These are phyloP conservation scores for Ditylenchus weischeri DNA, from an alignment of 2,888 invertebrate species.

Conservation along the genomic window DNA sequence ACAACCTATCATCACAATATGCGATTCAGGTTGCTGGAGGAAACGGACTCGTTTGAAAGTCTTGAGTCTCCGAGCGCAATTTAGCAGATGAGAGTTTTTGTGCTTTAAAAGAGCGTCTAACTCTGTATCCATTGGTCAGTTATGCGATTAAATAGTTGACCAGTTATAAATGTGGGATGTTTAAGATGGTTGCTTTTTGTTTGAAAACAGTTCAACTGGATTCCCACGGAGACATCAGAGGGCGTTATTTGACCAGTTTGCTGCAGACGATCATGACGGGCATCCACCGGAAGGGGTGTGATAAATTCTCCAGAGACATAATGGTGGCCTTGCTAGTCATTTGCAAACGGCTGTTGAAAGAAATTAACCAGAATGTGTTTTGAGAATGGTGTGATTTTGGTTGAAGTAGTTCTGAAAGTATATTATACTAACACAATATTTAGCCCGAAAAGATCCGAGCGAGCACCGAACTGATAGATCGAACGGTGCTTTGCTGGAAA, in stretches of 20 bases:
- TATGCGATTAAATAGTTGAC: neutral
- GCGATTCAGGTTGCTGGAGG: neutral
- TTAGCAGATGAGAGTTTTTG: neutral
- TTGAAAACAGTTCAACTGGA: constrained; percentile 40
- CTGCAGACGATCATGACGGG: constrained; percentile 37
- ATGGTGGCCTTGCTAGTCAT: constrained; percentile 35
- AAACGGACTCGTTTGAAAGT: neutral
- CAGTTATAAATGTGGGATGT: constrained; percentile 2
- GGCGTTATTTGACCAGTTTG: constrained; percentile 40
- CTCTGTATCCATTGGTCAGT: constrained; percentile 35
- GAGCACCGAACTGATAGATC: no score
- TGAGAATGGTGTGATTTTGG: constrained; percentile 19
- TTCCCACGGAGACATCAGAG: constrained; percentile 39
- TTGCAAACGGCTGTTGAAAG: constrained; percentile 28
- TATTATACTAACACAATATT: no score
- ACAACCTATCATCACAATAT: neutral
- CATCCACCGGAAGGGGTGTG: constrained; percentile 32
- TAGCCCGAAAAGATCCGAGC: no score
- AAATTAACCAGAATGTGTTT: constrained; percentile 37
- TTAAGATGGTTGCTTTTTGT: constrained; percentile 43
- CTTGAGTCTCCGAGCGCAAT: constrained; percentile 3
- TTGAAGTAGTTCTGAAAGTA: no score
- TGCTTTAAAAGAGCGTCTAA: constrained; percentile 5
- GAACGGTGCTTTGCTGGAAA: no score
- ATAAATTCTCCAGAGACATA: constrained; percentile 32